phyloP scores from a whole-genome alignment of 2,113 vertebrate species.

The Ochotona princeps region DNA sequence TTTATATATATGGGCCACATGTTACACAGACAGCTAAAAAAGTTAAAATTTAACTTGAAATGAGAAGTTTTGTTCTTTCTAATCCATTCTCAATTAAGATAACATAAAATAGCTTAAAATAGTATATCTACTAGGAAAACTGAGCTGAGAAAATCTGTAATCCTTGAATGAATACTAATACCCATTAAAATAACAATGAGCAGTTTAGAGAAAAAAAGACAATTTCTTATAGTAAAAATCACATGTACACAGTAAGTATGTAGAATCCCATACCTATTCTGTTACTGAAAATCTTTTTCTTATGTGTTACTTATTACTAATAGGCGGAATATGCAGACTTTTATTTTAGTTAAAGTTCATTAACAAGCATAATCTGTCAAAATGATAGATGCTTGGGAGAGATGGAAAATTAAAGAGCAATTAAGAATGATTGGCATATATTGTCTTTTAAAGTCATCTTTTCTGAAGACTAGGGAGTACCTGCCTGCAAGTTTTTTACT shows the following conservation, averaged over 20 bases:
- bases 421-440: conserved; percentile 57
- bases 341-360: not conserved
- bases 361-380: conserved; percentile 33
- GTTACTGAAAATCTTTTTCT: not conserved
- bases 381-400: conserved; percentile 49
- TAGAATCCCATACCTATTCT: not conserved
- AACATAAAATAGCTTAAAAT: not conserved
- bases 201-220: not conserved
- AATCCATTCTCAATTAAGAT: not conserved
- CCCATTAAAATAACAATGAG: not conserved
- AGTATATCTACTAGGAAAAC: not conserved
- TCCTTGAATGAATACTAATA: not conserved
- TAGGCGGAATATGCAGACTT: not conserved
- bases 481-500: conserved; percentile 6
- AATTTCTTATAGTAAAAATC: not conserved
- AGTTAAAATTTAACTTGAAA: not conserved
- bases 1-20: not conserved
- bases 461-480: conserved; percentile 32
- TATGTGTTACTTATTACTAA: not conserved
- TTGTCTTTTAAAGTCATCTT: conserved; percentile 48
- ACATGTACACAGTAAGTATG: not conserved
- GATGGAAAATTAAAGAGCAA: conserved; percentile 47
- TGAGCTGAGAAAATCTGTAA: not conserved
- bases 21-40: not conserved
- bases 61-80: not conserved